Evolutionary conservation across 2,797 vertebrate genomes (phyloP).

Genomic region (Lacerta viridis): DNA sequence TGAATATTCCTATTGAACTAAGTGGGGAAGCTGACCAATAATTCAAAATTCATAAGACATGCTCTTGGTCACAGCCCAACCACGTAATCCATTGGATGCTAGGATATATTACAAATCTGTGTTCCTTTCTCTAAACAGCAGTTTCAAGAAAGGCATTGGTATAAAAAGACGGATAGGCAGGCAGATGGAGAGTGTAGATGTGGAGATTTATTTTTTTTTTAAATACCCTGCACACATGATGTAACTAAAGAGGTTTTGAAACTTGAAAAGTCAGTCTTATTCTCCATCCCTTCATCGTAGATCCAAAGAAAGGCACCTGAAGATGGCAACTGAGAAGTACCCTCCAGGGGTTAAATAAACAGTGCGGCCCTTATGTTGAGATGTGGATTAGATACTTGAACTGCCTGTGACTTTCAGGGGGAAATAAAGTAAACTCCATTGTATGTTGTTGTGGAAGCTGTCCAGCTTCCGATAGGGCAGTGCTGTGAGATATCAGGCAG

Average conservation of each 20-base stretch:
- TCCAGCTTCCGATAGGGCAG: conserved; percentile 53
- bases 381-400: conserved; percentile 67
- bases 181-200: not conserved
- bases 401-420: conserved; percentile 69
- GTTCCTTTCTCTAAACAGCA: conserved; percentile 24
- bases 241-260: conserved; percentile 50
- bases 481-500: conserved; percentile 62
- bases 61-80: no score
- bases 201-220: conserved; percentile 34
- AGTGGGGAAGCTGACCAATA: no score
- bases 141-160: conserved; percentile 20
- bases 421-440: conserved; percentile 71
- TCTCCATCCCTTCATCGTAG: conserved; percentile 38
- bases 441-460: conserved; percentile 66
- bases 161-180: not conserved
- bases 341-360: conserved; percentile 71
- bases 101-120: no score
- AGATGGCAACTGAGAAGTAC: conserved; percentile 64
- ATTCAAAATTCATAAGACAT: no score
- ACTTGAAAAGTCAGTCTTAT: conserved; percentile 45
- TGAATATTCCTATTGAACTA: conserved; percentile 43
- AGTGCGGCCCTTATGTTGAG: conserved; percentile 62
- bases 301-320: conserved; percentile 63
- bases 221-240: conserved; percentile 41
- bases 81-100: no score